Conservation (phyloP, 1,140 invertebrate species). For the Musca domestica region DNA sequence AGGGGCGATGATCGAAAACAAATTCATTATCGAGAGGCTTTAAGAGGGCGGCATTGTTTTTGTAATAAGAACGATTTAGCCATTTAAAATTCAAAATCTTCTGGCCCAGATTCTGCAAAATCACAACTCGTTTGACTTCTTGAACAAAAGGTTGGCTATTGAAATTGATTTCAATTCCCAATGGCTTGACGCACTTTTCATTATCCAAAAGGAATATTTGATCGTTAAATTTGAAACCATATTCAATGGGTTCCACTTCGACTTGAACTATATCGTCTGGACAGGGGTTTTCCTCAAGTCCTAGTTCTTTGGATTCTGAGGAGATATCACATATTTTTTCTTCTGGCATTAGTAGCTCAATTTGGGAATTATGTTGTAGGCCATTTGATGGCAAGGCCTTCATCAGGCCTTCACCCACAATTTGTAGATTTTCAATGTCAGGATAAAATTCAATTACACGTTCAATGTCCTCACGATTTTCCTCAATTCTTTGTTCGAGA, state of each 20-base stretch:
- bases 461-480: slow-evolving; percentile 29
- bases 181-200: not conserved
- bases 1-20: slow-evolving; percentile 21
- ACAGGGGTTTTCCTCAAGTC: not conserved
- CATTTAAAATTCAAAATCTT: slow-evolving; percentile 34
- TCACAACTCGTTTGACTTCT: slow-evolving; percentile 29
- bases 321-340: slow-evolving; percentile 23
- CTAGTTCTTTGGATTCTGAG: not conserved
- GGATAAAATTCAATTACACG: slow-evolving; percentile 39
- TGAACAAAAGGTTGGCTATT: slow-evolving; percentile 36
- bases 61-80: slow-evolving; percentile 25
- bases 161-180: slow-evolving; percentile 28
- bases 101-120: slow-evolving; percentile 39
- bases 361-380: not conserved
- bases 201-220: not conserved
- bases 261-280: not conserved
- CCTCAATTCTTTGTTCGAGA: slow-evolving; percentile 29
- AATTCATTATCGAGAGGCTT: slow-evolving; percentile 26
- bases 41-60: slow-evolving; percentile 23
- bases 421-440: slow-evolving; percentile 34
- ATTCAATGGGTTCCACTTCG: slow-evolving; percentile 24
- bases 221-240: slow-evolving; percentile 28
- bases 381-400: not conserved
- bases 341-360: slow-evolving; percentile 19
- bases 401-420: slow-evolving; percentile 29